These are phyloP conservation scores for Rhabditoides inermis DNA, from an alignment of 2,888 invertebrate genomes.

Conservation along the genomic window DNA sequence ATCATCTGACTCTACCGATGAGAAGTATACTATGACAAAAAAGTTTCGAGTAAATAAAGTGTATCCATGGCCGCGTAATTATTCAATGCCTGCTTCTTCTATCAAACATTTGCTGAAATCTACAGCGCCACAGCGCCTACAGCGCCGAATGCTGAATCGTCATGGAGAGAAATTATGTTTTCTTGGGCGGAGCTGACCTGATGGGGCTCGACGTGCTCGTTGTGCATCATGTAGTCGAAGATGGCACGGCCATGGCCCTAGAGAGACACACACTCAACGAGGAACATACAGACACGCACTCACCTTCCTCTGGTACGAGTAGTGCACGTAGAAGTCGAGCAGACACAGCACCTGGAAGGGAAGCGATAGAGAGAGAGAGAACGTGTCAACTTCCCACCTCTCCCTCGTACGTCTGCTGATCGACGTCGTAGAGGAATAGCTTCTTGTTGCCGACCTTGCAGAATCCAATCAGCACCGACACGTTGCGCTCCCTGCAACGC, in stretches of 20 bases:
- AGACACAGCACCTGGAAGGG: slow-evolving; percentile 65
- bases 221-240: slow-evolving; percentile 75
- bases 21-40: too few relatives aligned
- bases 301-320: slow-evolving; percentile 73
- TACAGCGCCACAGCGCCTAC: too few relatives aligned
- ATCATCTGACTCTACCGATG: too few relatives aligned
- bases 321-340: slow-evolving; percentile 82
- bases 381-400: slow-evolving; percentile 55
- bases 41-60: neutral
- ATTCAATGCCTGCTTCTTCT: too few relatives aligned
- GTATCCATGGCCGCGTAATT: too few relatives aligned
- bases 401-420: slow-evolving; percentile 53
- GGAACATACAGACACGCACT: too few relatives aligned
- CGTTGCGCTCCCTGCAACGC: slow-evolving; percentile 26
- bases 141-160: too few relatives aligned
- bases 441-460: slow-evolving; percentile 83
- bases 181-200: too few relatives aligned
- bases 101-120: too few relatives aligned
- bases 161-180: neutral
- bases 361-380: neutral
- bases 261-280: too few relatives aligned
- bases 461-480: slow-evolving; percentile 63
- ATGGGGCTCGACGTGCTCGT: slow-evolving; percentile 34
- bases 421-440: slow-evolving; percentile 64
- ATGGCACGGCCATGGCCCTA: slow-evolving; percentile 74